Conservation (phyloP, 2,888 invertebrate genomes). For the Troides oblongomaculatus region DNA sequence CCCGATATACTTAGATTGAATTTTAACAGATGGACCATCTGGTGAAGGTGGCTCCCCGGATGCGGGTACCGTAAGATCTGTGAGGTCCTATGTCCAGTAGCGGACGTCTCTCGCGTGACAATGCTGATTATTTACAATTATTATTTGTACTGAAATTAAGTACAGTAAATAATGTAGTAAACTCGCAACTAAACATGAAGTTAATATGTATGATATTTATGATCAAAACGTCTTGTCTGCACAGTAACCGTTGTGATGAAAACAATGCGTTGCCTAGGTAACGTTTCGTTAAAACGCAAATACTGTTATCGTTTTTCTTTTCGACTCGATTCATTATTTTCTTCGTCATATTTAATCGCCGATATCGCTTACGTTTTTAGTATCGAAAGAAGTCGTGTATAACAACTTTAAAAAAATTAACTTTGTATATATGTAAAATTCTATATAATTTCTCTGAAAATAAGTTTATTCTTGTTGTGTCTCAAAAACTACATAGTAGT, state of each 20-base stretch:
- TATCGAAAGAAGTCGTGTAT: not conserved
- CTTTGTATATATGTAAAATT: not conserved
- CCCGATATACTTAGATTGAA: too few relatives aligned
- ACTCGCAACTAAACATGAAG: not conserved
- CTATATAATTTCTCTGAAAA: not conserved
- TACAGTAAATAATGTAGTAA: not conserved
- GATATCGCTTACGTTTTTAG: not conserved
- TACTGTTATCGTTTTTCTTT: slow-evolving; percentile 21
- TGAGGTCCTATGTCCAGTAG: not conserved
- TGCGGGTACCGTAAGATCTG: not conserved
- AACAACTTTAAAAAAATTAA: not conserved
- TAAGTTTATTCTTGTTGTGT: not conserved
- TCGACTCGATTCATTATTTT: slow-evolving; percentile 9
- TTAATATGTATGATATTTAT: not conserved
- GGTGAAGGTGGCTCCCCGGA: not conserved
- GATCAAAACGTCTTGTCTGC: not conserved
- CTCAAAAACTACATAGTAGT: too few relatives aligned
- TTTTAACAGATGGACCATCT: too few relatives aligned
- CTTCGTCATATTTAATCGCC: slow-evolving; percentile 9
- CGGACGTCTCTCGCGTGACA: too few relatives aligned
- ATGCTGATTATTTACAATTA: too few relatives aligned
- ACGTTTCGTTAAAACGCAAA: slow-evolving; percentile 6
- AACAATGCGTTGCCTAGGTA: slow-evolving; percentile 22
- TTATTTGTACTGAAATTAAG: too few relatives aligned
- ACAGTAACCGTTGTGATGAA: not conserved